A percentile compares a stretch with the other conserved stretches of the same genome.
These are phyloP conservation scores for Pheosia gnoma DNA, from an alignment of 2,888 invertebrate species.

Conservation along the genomic window DNA sequence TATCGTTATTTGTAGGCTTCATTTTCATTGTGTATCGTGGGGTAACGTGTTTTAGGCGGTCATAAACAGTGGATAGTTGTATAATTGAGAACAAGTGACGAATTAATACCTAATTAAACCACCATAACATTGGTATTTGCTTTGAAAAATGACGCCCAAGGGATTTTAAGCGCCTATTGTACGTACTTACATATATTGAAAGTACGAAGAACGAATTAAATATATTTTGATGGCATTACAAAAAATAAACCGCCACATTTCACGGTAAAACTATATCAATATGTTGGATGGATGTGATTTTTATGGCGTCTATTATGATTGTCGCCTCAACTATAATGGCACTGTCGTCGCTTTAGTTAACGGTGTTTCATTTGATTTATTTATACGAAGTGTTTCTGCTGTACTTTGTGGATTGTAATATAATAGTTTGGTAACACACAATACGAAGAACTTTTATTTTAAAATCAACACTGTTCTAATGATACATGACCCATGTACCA, in stretches of 20 bases:
- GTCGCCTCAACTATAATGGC: constrained; percentile 16
- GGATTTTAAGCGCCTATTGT: too few species aligned
- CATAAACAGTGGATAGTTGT: background rate
- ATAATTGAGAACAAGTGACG: background rate
- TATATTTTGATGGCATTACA: background rate
- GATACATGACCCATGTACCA: background rate
- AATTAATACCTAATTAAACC: background rate
- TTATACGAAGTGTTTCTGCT: background rate
- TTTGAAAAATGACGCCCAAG: too few species aligned
- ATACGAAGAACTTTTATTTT: too few species aligned
- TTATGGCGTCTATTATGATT: constrained; percentile 26
- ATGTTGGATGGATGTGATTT: constrained; percentile 27
- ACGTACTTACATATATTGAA: too few species aligned
- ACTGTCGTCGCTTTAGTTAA: constrained; percentile 11
- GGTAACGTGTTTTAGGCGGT: background rate
- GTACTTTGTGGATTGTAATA: background rate
- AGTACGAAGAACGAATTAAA: too few species aligned
- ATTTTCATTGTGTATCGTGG: background rate
- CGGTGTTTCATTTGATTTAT: constrained; percentile 9
- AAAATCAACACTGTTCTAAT: too few species aligned
- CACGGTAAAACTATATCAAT: background rate
- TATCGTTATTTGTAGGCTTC: background rate
- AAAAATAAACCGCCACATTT: background rate
- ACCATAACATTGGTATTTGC: background rate
- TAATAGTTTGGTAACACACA: too few species aligned